Percentiles rank a stretch among this genome's conserved stretches.
phyloP scores from a whole-genome alignment of 2,888 invertebrate species.

The Selenia dentaria region DNA sequence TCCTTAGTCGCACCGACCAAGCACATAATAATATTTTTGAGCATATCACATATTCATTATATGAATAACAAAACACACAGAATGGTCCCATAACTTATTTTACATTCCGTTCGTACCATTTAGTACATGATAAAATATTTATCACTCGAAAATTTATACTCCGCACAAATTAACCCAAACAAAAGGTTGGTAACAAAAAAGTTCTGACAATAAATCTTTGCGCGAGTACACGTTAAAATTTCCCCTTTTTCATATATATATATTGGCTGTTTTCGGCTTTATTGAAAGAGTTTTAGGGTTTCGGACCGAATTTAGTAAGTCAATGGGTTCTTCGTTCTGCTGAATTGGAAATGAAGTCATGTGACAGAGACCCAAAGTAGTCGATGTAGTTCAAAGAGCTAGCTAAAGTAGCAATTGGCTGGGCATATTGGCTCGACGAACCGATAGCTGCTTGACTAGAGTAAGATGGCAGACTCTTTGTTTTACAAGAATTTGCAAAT shows the following conservation, averaged over 20 bases:
- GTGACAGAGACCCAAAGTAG: no score
- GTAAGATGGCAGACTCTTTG: no score
- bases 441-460: no score
- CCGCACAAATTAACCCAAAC: constrained; percentile 32
- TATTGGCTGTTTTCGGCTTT: constrained; percentile 20
- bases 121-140: constrained; percentile 26
- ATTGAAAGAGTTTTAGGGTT: constrained; percentile 34
- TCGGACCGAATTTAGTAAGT: constrained; percentile 3
- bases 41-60: neutral
- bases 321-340: no score
- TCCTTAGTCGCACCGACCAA: no score
- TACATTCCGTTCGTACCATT: constrained; percentile 19
- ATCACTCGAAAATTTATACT: constrained; percentile 32
- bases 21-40: neutral
- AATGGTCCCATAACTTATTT: constrained; percentile 7
- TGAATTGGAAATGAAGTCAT: no score
- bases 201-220: constrained; percentile 29
- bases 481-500: no score
- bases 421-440: no score
- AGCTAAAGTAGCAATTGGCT: no score
- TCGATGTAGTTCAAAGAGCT: no score
- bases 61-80: neutral
- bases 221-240: constrained; percentile 26
- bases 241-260: constrained; percentile 25
- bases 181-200: constrained; percentile 30